A percentile compares a stretch with the other conserved stretches of the same genome.
Conservation (phyloP, 2,113 vertebrate species). For the Eulemur rufifrons region DNA sequence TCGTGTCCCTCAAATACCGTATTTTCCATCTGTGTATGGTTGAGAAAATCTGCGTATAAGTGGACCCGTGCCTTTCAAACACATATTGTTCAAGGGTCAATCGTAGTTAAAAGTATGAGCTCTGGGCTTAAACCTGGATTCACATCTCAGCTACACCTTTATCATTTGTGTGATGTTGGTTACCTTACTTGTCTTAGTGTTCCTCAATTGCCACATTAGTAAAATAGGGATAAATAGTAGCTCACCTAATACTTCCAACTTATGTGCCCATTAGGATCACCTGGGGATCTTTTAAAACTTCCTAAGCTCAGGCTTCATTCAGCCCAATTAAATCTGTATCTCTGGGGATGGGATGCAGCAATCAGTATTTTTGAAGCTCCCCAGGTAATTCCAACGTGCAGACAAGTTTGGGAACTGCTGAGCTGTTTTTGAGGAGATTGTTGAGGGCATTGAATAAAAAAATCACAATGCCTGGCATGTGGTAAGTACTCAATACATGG, state of each 20-base stretch:
- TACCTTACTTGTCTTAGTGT: slow-evolving; percentile 13
- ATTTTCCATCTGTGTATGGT: not conserved
- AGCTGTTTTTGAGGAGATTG: not conserved
- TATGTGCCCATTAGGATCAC: not conserved
- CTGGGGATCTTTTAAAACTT: not conserved
- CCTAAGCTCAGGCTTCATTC: not conserved
- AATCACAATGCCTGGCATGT: not conserved
- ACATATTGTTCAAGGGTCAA: not conserved
- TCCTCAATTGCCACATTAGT: not conserved
- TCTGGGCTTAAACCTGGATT: slow-evolving; percentile 10
- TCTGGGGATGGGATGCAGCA: not conserved
- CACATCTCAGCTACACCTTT: slow-evolving; percentile 13
- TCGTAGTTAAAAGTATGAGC: not conserved
- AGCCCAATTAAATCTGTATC: not conserved
- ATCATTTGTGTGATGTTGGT: not conserved
- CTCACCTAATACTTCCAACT: not conserved
- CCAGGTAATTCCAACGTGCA: not conserved
- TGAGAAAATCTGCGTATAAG: not conserved
- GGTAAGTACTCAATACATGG: slow-evolving; percentile 9
- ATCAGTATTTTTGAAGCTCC: not conserved
- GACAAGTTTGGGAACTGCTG: not conserved
- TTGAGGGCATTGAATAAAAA: slow-evolving; percentile 24
- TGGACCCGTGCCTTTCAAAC: not conserved
- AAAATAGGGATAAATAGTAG: slow-evolving; percentile 1
- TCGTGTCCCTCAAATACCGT: not conserved